phyloP scores from a whole-genome alignment of 2,113 vertebrate genomes.

The Stegostoma tigrinum region DNA sequence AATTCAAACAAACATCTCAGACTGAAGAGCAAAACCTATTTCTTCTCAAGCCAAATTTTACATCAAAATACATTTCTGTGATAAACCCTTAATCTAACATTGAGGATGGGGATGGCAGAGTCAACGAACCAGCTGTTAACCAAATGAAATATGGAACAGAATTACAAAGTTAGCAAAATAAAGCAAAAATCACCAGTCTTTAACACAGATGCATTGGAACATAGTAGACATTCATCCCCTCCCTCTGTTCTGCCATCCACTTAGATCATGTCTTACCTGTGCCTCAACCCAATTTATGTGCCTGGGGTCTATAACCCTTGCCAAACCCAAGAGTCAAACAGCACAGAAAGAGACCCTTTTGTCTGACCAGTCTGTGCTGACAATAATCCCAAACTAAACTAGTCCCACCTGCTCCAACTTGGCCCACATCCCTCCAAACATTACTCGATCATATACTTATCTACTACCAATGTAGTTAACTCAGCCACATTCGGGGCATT shows the following conservation, averaged over 20 bases:
- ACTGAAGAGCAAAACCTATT: neutral
- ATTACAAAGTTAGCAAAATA: neutral
- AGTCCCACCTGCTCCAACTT: no score
- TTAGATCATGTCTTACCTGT: neutral
- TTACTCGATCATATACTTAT: no score
- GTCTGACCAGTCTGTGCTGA: no score
- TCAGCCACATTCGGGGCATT: no score
- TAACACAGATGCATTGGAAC: neutral
- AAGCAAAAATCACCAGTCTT: neutral
- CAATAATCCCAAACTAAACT: no score
- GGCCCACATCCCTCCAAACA: no score
- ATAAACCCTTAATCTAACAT: neutral
- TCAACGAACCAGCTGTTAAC: neutral
- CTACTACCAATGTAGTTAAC: no score
- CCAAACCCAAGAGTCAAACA: no score
- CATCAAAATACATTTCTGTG: neutral
- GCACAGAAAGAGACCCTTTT: no score
- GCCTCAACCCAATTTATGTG: neutral
- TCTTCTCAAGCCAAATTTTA: neutral
- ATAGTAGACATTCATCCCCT: neutral
- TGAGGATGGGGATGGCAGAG: no score
- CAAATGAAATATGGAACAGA: neutral
- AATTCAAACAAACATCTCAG: conserved; percentile 7
- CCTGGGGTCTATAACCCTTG: neutral
- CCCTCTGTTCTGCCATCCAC: neutral